Percentiles rank a stretch among this genome's conserved stretches.
phyloP scores from a whole-genome alignment of 64 coral and sea anemone species.

The Montipora cactus region DNA sequence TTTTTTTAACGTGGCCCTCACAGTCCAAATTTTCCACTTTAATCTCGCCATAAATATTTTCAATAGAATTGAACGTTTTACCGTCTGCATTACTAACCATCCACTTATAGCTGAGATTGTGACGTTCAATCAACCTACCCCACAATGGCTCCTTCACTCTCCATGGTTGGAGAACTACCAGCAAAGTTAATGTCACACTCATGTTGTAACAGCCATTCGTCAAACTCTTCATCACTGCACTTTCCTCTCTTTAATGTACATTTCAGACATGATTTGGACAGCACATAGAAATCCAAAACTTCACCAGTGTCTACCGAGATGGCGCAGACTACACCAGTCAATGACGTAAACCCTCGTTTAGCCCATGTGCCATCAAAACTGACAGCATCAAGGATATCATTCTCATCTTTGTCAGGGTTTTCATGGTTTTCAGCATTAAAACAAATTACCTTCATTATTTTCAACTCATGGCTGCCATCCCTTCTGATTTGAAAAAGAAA shows the following conservation, averaged over 20 bases:
- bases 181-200: constrained; percentile 52
- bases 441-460: too few relatives aligned
- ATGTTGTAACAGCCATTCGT: constrained; percentile 15
- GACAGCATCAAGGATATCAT: too few relatives aligned
- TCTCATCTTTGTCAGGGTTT: too few relatives aligned
- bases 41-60: constrained; percentile 20
- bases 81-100: constrained; percentile 19
- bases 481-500: too few relatives aligned
- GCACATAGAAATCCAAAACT: neutral
- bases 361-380: too few relatives aligned
- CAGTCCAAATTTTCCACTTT: constrained; percentile 38
- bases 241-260: neutral
- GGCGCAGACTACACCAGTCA: neutral
- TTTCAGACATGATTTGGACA: constrained; percentile 16
- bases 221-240: constrained; percentile 27
- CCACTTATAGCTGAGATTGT: constrained; percentile 10
- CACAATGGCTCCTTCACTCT: constrained; percentile 43
- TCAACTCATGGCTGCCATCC: too few relatives aligned
- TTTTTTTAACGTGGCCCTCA: neutral
- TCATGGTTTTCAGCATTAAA: too few relatives aligned
- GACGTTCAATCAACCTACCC: constrained; percentile 28
- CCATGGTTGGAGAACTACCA: constrained; percentile 48
- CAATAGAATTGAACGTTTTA: constrained; percentile 18
- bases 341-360: too few relatives aligned
- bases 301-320: constrained; percentile 22